Conservation (phyloP, 2,113 vertebrate genomes). For the Chaenocephalus aceratus region DNA sequence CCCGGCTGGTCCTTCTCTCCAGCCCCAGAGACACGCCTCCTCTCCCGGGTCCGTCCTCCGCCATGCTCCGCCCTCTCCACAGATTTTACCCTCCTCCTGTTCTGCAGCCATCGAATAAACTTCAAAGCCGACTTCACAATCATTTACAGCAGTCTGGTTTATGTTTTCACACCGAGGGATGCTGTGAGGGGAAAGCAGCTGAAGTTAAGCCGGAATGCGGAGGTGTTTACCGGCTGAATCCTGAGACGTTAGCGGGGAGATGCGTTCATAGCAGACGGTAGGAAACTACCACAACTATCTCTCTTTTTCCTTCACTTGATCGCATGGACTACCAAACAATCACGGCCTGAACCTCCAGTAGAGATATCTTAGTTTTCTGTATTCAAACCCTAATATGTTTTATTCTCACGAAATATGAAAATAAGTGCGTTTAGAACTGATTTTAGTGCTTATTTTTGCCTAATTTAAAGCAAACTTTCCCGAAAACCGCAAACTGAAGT, state of each 20-base stretch:
- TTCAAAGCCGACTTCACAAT: slow-evolving; percentile 14
- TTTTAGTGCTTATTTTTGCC: not conserved
- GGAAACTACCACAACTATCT: slow-evolving; percentile 24
- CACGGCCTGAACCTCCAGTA: slow-evolving; percentile 8
- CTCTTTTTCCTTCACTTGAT: not conserved
- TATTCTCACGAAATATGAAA: not conserved
- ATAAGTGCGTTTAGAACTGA: not conserved
- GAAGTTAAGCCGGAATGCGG: slow-evolving; percentile 20
- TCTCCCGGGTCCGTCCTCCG: not conserved
- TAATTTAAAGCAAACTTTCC: slow-evolving; percentile 22
- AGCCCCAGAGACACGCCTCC: slow-evolving; percentile 21
- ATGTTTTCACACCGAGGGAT: not conserved
- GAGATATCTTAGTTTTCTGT: not conserved
- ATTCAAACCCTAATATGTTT: not conserved
- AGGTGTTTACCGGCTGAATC: not conserved
- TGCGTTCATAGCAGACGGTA: slow-evolving; percentile 60
- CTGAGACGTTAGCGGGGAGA: slow-evolving; percentile 19
- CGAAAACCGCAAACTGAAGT: slow-evolving; percentile 29
- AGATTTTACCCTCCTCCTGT: slow-evolving; percentile 10
- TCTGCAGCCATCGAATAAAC: slow-evolving; percentile 41
- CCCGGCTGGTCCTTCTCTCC: not conserved
- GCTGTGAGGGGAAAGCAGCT: not conserved
- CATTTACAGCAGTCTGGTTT: not conserved
- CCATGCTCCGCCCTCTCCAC: slow-evolving; percentile 52
- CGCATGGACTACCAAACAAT: slow-evolving; percentile 42